Evolutionary conservation across 2,888 invertebrate species (phyloP), one percentile per base, ranked within the genome.

Genomic region (Xylophagus ater): DNA sequence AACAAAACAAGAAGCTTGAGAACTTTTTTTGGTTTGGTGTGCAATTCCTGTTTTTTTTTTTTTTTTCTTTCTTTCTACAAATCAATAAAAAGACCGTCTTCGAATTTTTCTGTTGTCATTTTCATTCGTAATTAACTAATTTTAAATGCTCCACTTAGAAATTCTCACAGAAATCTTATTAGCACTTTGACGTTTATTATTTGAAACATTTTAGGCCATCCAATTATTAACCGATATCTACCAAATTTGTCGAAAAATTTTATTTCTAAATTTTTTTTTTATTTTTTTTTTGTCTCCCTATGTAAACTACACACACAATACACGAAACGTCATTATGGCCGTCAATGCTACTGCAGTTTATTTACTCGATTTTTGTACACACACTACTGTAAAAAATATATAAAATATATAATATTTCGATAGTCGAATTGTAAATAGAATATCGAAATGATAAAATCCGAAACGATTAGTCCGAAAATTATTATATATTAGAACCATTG

Each of bases 41-140:
- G n/a, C n/a, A n/a, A n/a, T 36, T 26, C 19, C 25, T 36, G 24
- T 41, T 32, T 24, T 36, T 32, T 34, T 33, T 34, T 25, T 15
- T 24, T 28, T 26, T 14, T 25, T 26, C 34, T 19, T 9, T 5
- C 12, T 15, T 21, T 40, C 26, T 37, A 43, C 37, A 43, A 34
- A 43, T 43, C 43, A 43, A 43, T 43, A 43, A 43, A 40, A 40
- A 33, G 24, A 23, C 36, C 34, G 40, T 43, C 37, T 15, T 19
- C 25, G 32, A 25, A 38, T n/a, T n/a, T n/a, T n/a, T 33, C 40
- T 37, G 31, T 28, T 26, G 31, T 14, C 30, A 30, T 17, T 17
- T 10, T 12, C 15, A 18, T 26, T 9, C 34, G 25, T 14, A 10
- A 17, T 23, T 23, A 10, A 23, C 23, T 8, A 23, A 25, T 2